Evolutionary conservation across 2,888 invertebrate species (phyloP).

Genomic region (Trissonchulus latispiculum): DNA sequence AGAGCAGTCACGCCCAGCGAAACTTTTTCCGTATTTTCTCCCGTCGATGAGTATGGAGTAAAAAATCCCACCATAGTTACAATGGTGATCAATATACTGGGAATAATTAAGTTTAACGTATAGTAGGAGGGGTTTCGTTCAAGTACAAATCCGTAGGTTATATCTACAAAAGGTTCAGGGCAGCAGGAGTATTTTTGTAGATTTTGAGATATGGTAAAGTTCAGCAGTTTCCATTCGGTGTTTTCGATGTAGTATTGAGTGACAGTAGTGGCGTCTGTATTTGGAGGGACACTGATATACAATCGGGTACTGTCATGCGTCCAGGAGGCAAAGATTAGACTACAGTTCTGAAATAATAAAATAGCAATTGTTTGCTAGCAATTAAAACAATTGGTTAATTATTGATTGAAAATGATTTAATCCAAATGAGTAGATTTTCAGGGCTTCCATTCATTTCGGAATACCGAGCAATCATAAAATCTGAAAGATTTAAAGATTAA

Average conservation of each 20-base stretch:
- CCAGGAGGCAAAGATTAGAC: conserved; percentile 41
- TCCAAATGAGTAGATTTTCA: too few species aligned
- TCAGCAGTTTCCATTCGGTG: conserved; percentile 40
- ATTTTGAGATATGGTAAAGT: conserved; percentile 35
- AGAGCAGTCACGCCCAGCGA: conserved; percentile 21
- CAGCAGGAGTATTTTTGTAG: conserved; percentile 42
- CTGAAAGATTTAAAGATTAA: too few species aligned
- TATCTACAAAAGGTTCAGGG: conserved; percentile 39
- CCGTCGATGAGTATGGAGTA: conserved; percentile 40
- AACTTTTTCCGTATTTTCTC: conserved; percentile 41
- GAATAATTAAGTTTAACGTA: conserved; percentile 28
- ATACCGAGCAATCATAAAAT: too few species aligned
- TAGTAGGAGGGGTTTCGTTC: conserved; percentile 41
- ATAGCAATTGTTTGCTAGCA: too few species aligned
- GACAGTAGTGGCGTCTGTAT: too few species aligned
- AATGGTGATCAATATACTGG: conserved; percentile 40
- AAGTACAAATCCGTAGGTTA: conserved; percentile 40
- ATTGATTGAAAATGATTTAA: too few species aligned
- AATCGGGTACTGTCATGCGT: conserved; percentile 38
- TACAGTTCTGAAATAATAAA: conserved; percentile 35
- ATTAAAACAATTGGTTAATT: too few species aligned
- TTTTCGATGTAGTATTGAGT: conserved; percentile 40
- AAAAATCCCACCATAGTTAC: conserved; percentile 42
- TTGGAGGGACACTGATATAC: conserved; percentile 31
- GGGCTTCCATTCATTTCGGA: too few species aligned